Conservation (phyloP, 2,113 vertebrate species). For the Datnioides undecimradiatus region DNA sequence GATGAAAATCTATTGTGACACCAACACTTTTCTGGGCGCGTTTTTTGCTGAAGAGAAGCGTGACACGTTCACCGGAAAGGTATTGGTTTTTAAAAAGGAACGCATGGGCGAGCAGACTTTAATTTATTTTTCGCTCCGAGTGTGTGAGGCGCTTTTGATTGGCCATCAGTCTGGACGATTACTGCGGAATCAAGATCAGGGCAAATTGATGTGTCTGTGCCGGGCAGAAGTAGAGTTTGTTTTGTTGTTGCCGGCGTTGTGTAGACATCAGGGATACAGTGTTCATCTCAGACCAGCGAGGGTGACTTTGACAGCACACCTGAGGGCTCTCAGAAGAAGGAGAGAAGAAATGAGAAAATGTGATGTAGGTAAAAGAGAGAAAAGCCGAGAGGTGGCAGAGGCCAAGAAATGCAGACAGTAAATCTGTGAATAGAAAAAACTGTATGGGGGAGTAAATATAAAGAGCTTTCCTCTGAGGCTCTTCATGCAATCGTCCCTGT, state of each 20-base stretch:
- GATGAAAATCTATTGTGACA: conserved; percentile 46
- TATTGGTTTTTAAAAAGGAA: conserved; percentile 54
- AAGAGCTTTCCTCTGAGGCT: conserved; percentile 43
- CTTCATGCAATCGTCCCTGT: conserved; percentile 51
- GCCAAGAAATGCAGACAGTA: conserved; percentile 33
- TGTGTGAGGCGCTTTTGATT: conserved; percentile 59
- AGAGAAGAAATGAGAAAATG: conserved; percentile 51
- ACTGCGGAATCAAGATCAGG: conserved; percentile 49
- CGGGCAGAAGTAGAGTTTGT: conserved; percentile 26
- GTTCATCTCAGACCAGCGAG: conserved; percentile 28
- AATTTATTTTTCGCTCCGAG: conserved; percentile 52
- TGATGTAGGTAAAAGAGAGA: conserved; percentile 32
- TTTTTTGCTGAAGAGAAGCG: conserved; percentile 13
- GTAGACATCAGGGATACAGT: conserved; percentile 18
- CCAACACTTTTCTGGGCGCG: conserved; percentile 16
- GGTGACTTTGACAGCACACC: conserved; percentile 44
- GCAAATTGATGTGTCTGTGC: conserved; percentile 41
- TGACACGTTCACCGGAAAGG: conserved; percentile 23
- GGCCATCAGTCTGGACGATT: conserved; percentile 55
- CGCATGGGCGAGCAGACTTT: conserved; percentile 30
- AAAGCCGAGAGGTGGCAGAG: conserved; percentile 36
- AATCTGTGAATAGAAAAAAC: conserved; percentile 33
- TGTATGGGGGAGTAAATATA: conserved; percentile 39
- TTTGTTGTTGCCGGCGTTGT: conserved; percentile 22
- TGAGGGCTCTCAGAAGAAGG: conserved; percentile 14